A percentile compares a stretch with the other conserved stretches of the same genome.
Evolutionary conservation across 2,888 invertebrate genomes (phyloP).

Genomic region (Bruchidius siliquastri): DNA sequence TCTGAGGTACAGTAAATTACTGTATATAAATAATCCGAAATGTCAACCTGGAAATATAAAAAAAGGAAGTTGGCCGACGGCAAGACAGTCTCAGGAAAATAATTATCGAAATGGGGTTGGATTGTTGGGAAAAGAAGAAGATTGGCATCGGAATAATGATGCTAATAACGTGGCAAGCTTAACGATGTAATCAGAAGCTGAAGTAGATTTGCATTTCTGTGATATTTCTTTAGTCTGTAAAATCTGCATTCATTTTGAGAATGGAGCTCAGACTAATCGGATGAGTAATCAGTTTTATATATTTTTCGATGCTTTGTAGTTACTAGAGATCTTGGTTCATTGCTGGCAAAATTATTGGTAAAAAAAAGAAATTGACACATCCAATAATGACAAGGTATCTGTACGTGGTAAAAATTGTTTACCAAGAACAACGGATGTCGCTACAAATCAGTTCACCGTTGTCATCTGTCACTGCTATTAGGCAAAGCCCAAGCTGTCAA

Average conservation of each 20-base stretch:
- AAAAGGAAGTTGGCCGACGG: background rate
- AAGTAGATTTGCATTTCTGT: background rate
- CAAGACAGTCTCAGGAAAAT: background rate
- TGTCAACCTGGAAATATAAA: background rate
- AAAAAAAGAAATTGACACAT: too few relatives aligned
- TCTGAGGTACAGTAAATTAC: too few relatives aligned
- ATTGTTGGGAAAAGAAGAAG: background rate
- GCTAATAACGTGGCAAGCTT: background rate
- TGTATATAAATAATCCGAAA: background rate
- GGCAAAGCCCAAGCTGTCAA: too few relatives aligned
- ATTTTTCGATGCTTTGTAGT: too few relatives aligned
- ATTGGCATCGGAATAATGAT: background rate
- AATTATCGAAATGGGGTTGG: background rate
- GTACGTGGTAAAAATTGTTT: too few relatives aligned
- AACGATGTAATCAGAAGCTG: background rate
- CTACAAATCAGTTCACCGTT: too few relatives aligned
- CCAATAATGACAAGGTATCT: too few relatives aligned
- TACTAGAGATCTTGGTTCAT: too few relatives aligned
- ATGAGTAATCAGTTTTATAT: too few relatives aligned
- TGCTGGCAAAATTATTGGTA: too few relatives aligned
- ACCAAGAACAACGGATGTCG: too few relatives aligned
- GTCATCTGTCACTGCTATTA: too few relatives aligned
- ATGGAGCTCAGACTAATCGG: background rate
- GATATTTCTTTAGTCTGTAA: background rate
- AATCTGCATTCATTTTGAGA: background rate